Percentiles rank a stretch among this genome's conserved stretches.
These are phyloP conservation scores for Parnassius smintheus DNA, from an alignment of 2,888 invertebrate genomes.

Conservation along the genomic window DNA sequence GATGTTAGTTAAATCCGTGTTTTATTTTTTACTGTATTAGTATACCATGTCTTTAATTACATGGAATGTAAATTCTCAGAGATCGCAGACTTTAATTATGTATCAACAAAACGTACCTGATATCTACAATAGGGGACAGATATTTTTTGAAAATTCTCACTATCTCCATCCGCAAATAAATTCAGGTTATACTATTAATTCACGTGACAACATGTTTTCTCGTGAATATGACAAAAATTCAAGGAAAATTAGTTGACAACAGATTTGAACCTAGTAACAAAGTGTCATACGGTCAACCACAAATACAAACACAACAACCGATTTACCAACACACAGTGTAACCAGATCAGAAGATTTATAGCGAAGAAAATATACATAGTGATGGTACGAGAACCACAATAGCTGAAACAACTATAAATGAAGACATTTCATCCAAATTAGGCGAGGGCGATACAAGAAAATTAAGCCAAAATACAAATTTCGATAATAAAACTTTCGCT, in stretches of 20 bases:
- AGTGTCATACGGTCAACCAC: neutral
- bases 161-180: neutral
- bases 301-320: neutral
- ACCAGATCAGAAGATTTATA: neutral
- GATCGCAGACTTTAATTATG: neutral
- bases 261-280: slow-evolving; percentile 5
- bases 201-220: neutral
- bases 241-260: slow-evolving; percentile 7
- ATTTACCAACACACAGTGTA: neutral
- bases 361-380: neutral
- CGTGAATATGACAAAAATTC: neutral
- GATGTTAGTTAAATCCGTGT: neutral
- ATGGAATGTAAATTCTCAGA: slow-evolving; percentile 17
- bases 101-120: neutral
- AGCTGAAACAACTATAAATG: neutral
- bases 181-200: neutral
- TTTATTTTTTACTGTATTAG: slow-evolving; percentile 17
- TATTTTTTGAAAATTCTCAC: slow-evolving; percentile 3
- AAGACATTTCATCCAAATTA: slow-evolving; percentile 5
- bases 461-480: slow-evolving; percentile 20
- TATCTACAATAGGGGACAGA: neutral
- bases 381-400: neutral
- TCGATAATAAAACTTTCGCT: slow-evolving; percentile 40
- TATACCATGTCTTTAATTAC: slow-evolving; percentile 13
- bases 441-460: too few species aligned